Base-by-base conservation (phyloP, 2,113 vertebrate species). In the Vulpes lagopus region DNA sequence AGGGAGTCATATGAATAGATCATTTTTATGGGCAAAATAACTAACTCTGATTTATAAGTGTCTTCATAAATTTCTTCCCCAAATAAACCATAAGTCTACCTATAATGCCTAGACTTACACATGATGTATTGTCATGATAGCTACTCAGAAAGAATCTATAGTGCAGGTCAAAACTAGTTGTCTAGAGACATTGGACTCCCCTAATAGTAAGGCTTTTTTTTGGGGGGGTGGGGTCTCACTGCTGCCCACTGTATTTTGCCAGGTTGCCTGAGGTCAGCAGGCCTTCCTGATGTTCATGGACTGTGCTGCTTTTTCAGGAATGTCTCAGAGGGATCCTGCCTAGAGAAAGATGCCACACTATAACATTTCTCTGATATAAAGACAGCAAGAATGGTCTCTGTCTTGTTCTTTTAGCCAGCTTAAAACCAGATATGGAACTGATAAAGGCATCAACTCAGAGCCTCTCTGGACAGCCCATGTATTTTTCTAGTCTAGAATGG, bases 241-340 rank as follows among this genome's bases (percentile, higher is more conserved):
- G 91, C 49, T 3, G 4, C 60, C 53, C 38, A 62, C 55, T 16
- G 53, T 78, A 5, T 84, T 90, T 95, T 83, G 60, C 85, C 32
- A 73, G 32, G 53, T 78, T 76, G 49, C 84, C 93, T 17, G 82
- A 89, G 51, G 71, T 96, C 81, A 93, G 53, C 88, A 64, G 82
- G 38, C 65, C 85, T 91, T 89, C 43, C 92, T 59, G n/a, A 89
- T 91, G 65, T 64, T 89, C 57, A 32, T 38, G 20, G 76, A 30
- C 32, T 65, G 7, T 89, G 49, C 60, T 91, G 82, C 78, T 95
- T 93, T 97, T 96, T 60, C 51, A 93, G 51, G 51, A 96, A 86
- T 69, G 53, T 89, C 96, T 97, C 93, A 69, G 57, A 89, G 73
- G 65, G 38, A 87, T 91, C 71, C 55, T 97, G 25, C 57, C 62